A percentile compares a stretch with the other conserved stretches of the same genome.
Evolutionary conservation across 2,888 invertebrate genomes (phyloP).

Genomic region (Platycnemis pennipes): DNA sequence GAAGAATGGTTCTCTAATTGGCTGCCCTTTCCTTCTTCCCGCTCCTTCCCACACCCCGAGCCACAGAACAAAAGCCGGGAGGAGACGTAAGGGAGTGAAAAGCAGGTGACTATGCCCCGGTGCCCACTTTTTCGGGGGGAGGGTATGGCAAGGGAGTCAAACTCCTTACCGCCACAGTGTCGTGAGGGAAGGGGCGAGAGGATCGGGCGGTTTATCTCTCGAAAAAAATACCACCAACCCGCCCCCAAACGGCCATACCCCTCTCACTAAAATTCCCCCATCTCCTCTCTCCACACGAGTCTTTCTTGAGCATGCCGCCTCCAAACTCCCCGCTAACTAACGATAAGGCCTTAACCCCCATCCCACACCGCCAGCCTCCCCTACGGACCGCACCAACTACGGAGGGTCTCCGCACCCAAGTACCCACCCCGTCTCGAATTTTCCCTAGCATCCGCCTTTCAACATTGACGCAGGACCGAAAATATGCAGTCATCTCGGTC

Average conservation of each 20-base stretch:
- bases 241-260: neutral
- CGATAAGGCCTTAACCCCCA: neutral
- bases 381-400: neutral
- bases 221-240: neutral
- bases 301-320: neutral
- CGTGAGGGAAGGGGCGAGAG: neutral
- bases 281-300: neutral
- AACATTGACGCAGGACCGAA: neutral
- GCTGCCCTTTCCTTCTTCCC: slow-evolving; percentile 43
- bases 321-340: neutral
- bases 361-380: neutral
- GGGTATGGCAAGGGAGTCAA: neutral
- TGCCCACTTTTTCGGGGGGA: neutral
- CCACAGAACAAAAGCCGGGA: neutral
- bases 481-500: neutral
- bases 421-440: neutral
- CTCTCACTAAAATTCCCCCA: neutral
- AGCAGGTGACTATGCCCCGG: slow-evolving; percentile 16
- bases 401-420: neutral
- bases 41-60: neutral
- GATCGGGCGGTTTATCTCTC: neutral
- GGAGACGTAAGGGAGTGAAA: neutral
- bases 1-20: slow-evolving; percentile 63
- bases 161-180: neutral
- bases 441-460: neutral